Base-by-base conservation (phyloP, 2,797 vertebrate species). In the Coreius guichenoti region DNA sequence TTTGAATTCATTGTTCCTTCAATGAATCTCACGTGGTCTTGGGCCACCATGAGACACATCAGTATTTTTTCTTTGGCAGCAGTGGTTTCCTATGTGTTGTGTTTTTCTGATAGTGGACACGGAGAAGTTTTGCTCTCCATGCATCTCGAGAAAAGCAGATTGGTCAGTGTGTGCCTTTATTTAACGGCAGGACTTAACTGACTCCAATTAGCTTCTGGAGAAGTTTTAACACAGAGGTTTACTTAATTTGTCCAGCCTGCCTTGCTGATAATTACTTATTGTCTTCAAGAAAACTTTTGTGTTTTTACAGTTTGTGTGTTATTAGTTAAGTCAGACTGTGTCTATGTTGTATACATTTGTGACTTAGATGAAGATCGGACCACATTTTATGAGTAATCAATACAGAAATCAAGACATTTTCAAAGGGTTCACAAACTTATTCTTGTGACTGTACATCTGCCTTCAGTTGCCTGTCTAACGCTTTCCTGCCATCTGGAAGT, bases 401-500 rank as follows among this genome's bases (percentile, higher is more conserved):
- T 67, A 16, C 63, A 33, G 29, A 67, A 36, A 36, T 67, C 7
- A 9, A 67, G 16, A 67, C 29, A 67, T 67, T 67, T 67, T 67
- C 26, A 65, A 17, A 65, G 14, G 13, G 61, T 65, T 67, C 31
- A 33, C 29, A 67, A 33, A 67, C 4, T 0, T 19, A 67, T 36
- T 33, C 16, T 33, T 67, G 65, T 9, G 29, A 33, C 65, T 67
- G 29, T 70, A 69, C 8, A 4, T 39, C 36, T 70, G 9, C 13
- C 26, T 63, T 29, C 26, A 63, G 61, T 63, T 63, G 58, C 58
- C 90, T 77, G 80, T 81, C 80, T 29, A 23, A 70, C 31, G 19
- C 58, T 56, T 36, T 36, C 49, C 82, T 90, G 90, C 91, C 94
- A 94, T 93, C 92, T 94, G 93, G 91, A 92, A 89, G 19, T 67